Conservation (phyloP, 1,140 invertebrate genomes). For the Drosophila dunni region DNA sequence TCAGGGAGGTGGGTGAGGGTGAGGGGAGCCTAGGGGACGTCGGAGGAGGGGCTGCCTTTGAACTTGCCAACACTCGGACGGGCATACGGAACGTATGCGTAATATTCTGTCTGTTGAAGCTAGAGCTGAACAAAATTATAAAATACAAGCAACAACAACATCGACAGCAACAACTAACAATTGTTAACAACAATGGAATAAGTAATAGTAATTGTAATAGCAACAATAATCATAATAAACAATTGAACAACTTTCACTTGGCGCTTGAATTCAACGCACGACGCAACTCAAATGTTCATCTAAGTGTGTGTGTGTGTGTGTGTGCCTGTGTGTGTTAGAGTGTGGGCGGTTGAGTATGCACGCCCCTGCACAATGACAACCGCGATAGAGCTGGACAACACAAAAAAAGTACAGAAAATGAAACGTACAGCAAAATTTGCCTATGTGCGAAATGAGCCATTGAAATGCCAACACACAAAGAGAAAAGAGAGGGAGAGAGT, state of each 20-base stretch:
- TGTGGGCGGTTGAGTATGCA: constrained; percentile 47
- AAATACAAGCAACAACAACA: constrained; percentile 22
- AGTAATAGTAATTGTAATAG: constrained; percentile 53
- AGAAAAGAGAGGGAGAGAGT: background rate
- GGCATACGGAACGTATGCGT: constrained; percentile 45
- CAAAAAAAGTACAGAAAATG: background rate
- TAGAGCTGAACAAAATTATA: constrained; percentile 2
- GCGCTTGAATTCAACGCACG: constrained; percentile 82
- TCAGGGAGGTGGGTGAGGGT: background rate
- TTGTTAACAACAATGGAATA: constrained; percentile 44
- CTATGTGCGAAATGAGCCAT: constrained; percentile 40
- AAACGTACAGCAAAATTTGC: constrained; percentile 41
- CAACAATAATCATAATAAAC: constrained; percentile 77
- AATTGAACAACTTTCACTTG: constrained; percentile 82
- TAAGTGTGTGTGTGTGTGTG: constrained; percentile 37
- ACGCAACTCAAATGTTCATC: constrained; percentile 74
- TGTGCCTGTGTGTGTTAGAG: constrained; percentile 31
- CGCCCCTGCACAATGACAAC: constrained; percentile 50
- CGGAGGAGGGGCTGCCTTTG: constrained; percentile 26
- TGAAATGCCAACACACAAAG: constrained; percentile 41
- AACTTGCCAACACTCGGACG: constrained; percentile 29
- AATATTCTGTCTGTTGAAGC: constrained; percentile 33
- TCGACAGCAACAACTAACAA: constrained; percentile 20
- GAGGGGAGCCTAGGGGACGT: no score
- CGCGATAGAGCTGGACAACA: constrained; percentile 28